These are phyloP conservation scores for Bombus ignitus DNA, from an alignment of 1,140 invertebrate genomes.

Conservation along the genomic window DNA sequence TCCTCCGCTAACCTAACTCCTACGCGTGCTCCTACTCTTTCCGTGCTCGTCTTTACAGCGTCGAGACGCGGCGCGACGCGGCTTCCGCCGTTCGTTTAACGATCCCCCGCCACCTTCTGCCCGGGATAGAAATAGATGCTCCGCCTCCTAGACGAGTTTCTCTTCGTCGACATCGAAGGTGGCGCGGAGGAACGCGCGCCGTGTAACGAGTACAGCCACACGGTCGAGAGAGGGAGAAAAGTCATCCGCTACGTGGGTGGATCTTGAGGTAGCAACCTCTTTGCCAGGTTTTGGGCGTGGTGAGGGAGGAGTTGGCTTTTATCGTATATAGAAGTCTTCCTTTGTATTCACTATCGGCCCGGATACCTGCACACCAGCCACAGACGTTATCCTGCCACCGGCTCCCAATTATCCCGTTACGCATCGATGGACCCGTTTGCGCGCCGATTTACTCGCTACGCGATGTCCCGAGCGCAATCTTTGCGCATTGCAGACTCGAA, in stretches of 20 bases:
- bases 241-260: constrained; percentile 23
- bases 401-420: constrained; percentile 6
- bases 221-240: constrained; percentile 9
- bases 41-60: constrained; percentile 10
- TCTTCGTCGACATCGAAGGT: constrained; percentile 22
- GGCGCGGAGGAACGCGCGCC: background rate
- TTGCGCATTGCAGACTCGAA: background rate
- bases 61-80: constrained; percentile 5
- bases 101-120: constrained; percentile 60
- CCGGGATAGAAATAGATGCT: constrained; percentile 79
- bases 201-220: background rate
- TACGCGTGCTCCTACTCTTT: constrained; percentile 41
- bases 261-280: constrained; percentile 58
- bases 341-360: constrained; percentile 65
- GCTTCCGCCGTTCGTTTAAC: constrained; percentile 55
- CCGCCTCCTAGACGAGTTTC: constrained; percentile 77
- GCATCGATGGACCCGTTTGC: background rate
- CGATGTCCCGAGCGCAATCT: background rate
- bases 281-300: constrained; percentile 73
- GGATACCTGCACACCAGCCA: constrained; percentile 42
- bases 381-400: background rate
- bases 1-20: constrained; percentile 9
- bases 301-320: constrained; percentile 76
- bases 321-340: constrained; percentile 65
- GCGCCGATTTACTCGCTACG: background rate